Conservation (phyloP, 1,140 invertebrate genomes). For the Drosophila tristis region DNA sequence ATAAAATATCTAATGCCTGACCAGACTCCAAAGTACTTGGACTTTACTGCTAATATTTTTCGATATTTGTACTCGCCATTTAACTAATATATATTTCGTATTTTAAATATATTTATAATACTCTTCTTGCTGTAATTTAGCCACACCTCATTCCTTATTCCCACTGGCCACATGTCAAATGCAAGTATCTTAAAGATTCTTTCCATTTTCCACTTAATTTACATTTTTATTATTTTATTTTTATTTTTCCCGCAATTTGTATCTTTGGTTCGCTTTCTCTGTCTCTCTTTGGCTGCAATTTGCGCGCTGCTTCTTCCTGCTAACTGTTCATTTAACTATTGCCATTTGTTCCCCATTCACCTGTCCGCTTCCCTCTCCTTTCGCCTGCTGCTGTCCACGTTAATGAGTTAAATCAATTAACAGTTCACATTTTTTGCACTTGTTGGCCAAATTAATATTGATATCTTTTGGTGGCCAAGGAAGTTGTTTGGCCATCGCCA, state of each 20-base stretch:
- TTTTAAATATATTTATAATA: too few relatives aligned
- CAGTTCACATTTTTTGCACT: conserved; percentile 51
- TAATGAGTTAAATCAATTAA: conserved; percentile 77
- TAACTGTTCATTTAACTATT: conserved; percentile 69
- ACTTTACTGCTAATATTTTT: too few relatives aligned
- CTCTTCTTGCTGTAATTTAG: too few relatives aligned
- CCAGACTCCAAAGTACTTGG: too few relatives aligned
- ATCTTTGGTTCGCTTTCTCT: conserved; percentile 12
- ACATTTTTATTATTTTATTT: neutral
- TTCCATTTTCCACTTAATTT: neutral
- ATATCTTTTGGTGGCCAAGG: conserved; percentile 43
- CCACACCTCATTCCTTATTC: too few relatives aligned
- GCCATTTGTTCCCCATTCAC: conserved; percentile 55
- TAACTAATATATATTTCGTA: too few relatives aligned
- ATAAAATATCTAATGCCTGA: too few relatives aligned
- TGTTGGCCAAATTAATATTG: conserved; percentile 67
- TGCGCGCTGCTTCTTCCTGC: conserved; percentile 30
- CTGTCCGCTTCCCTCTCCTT: neutral
- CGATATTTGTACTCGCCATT: too few relatives aligned
- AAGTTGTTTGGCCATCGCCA: conserved; percentile 35
- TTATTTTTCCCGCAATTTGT: conserved; percentile 4
- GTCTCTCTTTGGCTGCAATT: conserved; percentile 17
- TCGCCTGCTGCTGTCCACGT: neutral
- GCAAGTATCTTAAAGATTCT: too few relatives aligned
- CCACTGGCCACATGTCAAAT: too few relatives aligned